A percentile compares a stretch with the other conserved stretches of the same genome.
These are phyloP conservation scores for Chironomus tentans DNA, from an alignment of 2,888 invertebrate genomes.

Conservation along the genomic window DNA sequence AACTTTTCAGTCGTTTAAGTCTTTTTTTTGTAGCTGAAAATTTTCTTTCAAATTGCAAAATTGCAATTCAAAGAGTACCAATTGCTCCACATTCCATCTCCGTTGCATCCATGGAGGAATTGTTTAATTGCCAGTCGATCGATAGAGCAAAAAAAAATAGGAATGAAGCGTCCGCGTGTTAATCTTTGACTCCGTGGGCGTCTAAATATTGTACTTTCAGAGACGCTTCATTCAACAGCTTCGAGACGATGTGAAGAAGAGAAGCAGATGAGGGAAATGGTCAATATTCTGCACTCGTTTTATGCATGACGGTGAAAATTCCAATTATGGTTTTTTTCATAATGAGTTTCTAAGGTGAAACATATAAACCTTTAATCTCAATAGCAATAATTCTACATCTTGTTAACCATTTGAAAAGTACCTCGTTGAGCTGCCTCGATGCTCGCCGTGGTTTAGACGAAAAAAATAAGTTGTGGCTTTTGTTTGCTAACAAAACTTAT, in stretches of 20 bases:
- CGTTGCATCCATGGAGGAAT: neutral
- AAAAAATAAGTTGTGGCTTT: too few relatives aligned
- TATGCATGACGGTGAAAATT: neutral
- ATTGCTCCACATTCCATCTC: neutral
- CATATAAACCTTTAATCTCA: slow-evolving; percentile 18
- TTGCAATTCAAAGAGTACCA: neutral
- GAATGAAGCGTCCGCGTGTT: slow-evolving; percentile 1
- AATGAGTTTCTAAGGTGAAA: slow-evolving; percentile 25
- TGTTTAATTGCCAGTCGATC: neutral
- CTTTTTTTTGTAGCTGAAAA: too few relatives aligned
- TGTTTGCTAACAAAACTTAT: too few relatives aligned
- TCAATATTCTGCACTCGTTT: neutral
- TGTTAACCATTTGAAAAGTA: neutral
- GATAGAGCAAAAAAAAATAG: neutral
- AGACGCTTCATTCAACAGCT: neutral
- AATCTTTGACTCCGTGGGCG: slow-evolving; percentile 25
- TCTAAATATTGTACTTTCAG: neutral
- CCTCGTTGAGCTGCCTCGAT: too few relatives aligned
- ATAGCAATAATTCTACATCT: slow-evolving; percentile 24
- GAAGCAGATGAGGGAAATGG: slow-evolving; percentile 4
- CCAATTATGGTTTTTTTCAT: slow-evolving; percentile 23
- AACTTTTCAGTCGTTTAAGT: neutral
- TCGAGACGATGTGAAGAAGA: neutral
- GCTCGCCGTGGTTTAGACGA: too few relatives aligned
- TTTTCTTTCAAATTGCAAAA: slow-evolving; percentile 3